These are phyloP conservation scores for Enteromius paludinosus DNA, from an alignment of 2,797 vertebrate genomes.

Conservation along the genomic window DNA sequence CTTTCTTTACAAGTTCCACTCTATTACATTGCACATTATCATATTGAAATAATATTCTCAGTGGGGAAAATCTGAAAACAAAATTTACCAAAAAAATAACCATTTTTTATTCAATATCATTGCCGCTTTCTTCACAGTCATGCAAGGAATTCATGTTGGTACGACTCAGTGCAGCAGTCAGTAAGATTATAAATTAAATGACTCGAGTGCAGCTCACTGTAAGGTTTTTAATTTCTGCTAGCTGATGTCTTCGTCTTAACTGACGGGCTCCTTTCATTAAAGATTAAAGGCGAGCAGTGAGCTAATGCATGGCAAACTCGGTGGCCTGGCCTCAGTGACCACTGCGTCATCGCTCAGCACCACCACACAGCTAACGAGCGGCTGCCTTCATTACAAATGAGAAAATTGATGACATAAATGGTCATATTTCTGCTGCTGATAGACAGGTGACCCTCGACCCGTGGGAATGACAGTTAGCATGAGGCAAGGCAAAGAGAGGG, in stretches of 20 bases:
- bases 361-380: conserved; percentile 18
- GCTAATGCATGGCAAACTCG: conserved; percentile 42
- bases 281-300: conserved; percentile 42
- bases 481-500: conserved; percentile 26
- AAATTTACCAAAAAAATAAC: neutral
- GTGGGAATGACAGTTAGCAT: conserved; percentile 39
- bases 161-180: neutral
- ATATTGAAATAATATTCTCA: neutral
- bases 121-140: neutral
- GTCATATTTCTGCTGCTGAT: conserved; percentile 64
- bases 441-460: conserved; percentile 66
- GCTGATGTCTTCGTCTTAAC: conserved; percentile 28
- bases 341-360: conserved; percentile 43
- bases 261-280: conserved; percentile 40
- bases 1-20: neutral
- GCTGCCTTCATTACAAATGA: conserved; percentile 48
- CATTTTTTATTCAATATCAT: neutral
- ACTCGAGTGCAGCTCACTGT: neutral
- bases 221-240: conserved; percentile 22
- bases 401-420: conserved; percentile 51
- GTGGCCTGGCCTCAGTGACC: conserved; percentile 33
- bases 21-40: neutral
- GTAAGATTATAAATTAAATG: neutral
- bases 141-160: neutral
- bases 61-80: neutral